Evolutionary conservation across 2,113 vertebrate species (phyloP).

Genomic region (Ailurus styani): DNA sequence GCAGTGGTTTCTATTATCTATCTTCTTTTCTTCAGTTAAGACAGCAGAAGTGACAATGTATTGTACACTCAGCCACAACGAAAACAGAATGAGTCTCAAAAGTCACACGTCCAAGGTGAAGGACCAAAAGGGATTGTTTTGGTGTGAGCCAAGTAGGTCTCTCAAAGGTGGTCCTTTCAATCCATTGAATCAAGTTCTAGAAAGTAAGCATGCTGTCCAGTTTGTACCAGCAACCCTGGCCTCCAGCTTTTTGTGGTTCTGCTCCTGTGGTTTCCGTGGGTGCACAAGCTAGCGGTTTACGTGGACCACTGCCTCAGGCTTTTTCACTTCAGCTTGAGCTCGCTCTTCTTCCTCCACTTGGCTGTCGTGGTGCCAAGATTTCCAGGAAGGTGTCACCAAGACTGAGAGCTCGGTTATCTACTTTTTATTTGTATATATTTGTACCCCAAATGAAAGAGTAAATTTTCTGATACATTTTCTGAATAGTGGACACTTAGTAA

Average conservation of each 20-base stretch:
- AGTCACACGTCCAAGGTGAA: neutral
- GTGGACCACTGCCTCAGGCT: neutral
- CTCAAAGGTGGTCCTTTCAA: neutral
- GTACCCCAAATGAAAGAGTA: neutral
- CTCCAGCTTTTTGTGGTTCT: neutral
- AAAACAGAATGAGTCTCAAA: neutral
- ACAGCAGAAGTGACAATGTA: neutral
- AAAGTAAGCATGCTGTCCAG: neutral
- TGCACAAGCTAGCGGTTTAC: neutral
- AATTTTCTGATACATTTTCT: neutral
- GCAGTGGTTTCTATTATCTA: neutral
- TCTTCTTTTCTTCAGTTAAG: neutral
- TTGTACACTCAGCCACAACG: neutral
- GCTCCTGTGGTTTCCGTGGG: neutral
- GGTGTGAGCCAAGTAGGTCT: neutral
- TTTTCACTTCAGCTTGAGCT: neutral
- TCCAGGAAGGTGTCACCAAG: neutral
- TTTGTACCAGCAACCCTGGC: neutral
- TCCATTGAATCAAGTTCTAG: neutral
- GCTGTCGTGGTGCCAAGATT: neutral
- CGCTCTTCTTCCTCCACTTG: neutral
- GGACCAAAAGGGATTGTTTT: neutral
- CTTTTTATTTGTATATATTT: neutral
- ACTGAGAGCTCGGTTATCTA: neutral
- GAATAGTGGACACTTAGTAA: neutral